A percentile compares a stretch with the other conserved stretches of the same genome.
Conservation (phyloP, 37 sponge, comb jelly and placozoan genomes). For the Ephydatia muelleri region DNA sequence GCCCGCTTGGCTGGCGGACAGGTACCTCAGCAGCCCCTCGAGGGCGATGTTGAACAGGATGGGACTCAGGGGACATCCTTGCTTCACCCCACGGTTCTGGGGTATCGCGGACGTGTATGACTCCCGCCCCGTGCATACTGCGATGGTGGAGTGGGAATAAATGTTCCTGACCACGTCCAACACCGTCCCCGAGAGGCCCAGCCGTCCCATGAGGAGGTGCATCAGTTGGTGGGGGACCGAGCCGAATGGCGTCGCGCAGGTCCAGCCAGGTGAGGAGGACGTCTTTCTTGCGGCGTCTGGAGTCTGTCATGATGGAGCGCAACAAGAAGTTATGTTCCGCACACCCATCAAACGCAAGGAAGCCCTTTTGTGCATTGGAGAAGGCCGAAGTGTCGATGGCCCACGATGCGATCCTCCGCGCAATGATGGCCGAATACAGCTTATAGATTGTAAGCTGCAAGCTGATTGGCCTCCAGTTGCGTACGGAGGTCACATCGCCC, state of each 20-base stretch:
- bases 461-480: slow-evolving; percentile 46
- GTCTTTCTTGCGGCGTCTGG: slow-evolving; percentile 17
- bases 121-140: too few species aligned
- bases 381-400: background rate
- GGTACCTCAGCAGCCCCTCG: slow-evolving; percentile 16
- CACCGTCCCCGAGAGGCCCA: too few species aligned
- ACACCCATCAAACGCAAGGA: slow-evolving; percentile 42
- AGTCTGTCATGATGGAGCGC: slow-evolving; percentile 5
- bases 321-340: slow-evolving; percentile 31
- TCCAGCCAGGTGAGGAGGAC: slow-evolving; percentile 27
- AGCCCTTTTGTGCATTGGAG: slow-evolving; percentile 21
- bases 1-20: background rate
- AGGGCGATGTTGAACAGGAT: slow-evolving; percentile 34
- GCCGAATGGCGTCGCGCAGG: slow-evolving; percentile 36
- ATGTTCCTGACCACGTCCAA: too few species aligned
- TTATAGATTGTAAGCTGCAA: slow-evolving; percentile 48
- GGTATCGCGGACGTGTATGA: slow-evolving; percentile 1
- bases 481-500: background rate
- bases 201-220: background rate
- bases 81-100: slow-evolving; percentile 16
- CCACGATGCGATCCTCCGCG: slow-evolving; percentile 30
- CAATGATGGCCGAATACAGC: slow-evolving; percentile 23
- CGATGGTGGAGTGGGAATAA: too few species aligned
- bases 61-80: slow-evolving; percentile 41
- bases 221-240: slow-evolving; percentile 28